Conservation (phyloP, 1,140 invertebrate species). For the Palaemon carinicauda region DNA sequence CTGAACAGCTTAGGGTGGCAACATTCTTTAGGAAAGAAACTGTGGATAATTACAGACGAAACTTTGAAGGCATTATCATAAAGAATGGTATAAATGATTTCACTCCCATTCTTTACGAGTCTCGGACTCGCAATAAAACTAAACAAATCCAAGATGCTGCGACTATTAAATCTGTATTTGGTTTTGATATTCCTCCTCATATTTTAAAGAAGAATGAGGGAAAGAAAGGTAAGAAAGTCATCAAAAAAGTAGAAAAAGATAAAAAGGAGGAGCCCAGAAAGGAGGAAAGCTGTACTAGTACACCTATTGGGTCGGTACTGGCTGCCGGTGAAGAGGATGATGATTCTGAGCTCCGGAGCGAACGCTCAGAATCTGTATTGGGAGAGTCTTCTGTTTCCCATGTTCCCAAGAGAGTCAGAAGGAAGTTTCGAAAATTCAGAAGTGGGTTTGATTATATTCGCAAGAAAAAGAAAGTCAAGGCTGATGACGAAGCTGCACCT, state of each 20-base stretch:
- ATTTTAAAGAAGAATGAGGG: constrained; percentile 35
- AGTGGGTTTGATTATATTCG: constrained; percentile 87
- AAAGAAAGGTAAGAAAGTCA: constrained; percentile 37
- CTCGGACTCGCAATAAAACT: constrained; percentile 79
- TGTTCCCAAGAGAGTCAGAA: constrained; percentile 41
- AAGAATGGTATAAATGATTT: constrained; percentile 72
- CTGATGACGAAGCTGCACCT: constrained; percentile 48
- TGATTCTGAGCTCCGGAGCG: constrained; percentile 60
- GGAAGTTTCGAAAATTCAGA: constrained; percentile 71
- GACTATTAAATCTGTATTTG: constrained; percentile 69
- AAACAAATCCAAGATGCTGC: constrained; percentile 77
- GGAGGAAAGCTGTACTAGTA: constrained; percentile 34
- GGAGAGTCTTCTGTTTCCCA: constrained; percentile 32
- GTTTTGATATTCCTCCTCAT: constrained; percentile 48
- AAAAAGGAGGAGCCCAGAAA: constrained; percentile 58
- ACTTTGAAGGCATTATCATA: constrained; percentile 72
- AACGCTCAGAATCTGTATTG: constrained; percentile 43
- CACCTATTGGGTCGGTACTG: constrained; percentile 44
- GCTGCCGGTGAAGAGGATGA: constrained; percentile 67
- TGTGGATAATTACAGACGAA: constrained; percentile 74
- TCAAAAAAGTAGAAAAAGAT: constrained; percentile 59
- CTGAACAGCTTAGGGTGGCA: constrained; percentile 46
- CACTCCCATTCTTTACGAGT: constrained; percentile 76
- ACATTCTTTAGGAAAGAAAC: constrained; percentile 74
- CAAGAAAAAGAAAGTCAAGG: constrained; percentile 78